Percentiles rank a stretch among this genome's conserved stretches.
These are phyloP conservation scores for Mormyrus lacerda DNA, from an alignment of 2,113 vertebrate species.

Conservation along the genomic window DNA sequence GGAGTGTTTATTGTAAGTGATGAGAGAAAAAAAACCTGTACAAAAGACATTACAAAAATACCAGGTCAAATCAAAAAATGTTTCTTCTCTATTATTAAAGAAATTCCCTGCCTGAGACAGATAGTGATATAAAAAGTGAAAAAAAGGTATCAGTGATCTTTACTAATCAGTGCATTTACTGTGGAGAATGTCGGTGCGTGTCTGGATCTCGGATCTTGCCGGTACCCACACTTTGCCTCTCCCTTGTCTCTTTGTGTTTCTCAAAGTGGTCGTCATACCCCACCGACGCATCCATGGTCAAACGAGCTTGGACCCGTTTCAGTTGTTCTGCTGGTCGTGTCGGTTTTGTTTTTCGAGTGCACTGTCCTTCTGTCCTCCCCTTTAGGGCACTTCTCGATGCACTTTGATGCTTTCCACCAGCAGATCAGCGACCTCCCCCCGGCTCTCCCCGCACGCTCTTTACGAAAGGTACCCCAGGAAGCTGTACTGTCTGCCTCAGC, in stretches of 20 bases:
- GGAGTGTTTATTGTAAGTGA: not conserved
- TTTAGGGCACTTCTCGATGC: constrained; percentile 87
- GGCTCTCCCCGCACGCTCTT: constrained; percentile 83
- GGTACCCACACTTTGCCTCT: not conserved
- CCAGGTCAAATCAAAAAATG: not conserved
- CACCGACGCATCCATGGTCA: not conserved
- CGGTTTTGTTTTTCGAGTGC: constrained; percentile 4
- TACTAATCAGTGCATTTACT: not conserved
- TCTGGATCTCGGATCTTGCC: not conserved
- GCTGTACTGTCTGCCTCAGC: not conserved
- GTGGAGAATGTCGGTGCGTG: not conserved
- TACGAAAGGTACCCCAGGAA: constrained; percentile 75
- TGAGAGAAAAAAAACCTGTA: not conserved
- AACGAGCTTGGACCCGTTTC: not conserved
- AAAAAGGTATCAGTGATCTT: not conserved
- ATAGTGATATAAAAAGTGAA: not conserved
- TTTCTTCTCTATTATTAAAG: not conserved
- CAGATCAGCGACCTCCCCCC: constrained; percentile 85
- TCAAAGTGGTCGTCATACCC: not conserved
- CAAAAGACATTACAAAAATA: not conserved
- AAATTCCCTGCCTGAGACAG: not conserved
- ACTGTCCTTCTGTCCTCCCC: constrained; percentile 54
- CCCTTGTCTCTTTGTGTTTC: not conserved
- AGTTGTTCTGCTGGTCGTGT: not conserved
- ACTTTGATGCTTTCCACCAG: constrained; percentile 96